phyloP scores from a whole-genome alignment of 1,140 invertebrate genomes.

The Zaprionus lachaisei region DNA sequence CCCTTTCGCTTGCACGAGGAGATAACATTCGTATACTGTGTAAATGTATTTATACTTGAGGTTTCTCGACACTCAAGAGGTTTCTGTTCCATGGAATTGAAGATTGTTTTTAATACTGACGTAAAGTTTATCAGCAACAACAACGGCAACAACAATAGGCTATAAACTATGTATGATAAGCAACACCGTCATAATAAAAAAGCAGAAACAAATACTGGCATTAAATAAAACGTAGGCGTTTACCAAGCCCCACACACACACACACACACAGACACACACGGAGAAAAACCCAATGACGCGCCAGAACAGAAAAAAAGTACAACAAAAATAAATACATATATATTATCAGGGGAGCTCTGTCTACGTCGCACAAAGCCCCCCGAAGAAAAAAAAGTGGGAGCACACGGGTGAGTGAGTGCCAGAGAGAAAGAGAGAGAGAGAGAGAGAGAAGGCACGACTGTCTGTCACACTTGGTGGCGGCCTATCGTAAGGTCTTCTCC shows the following conservation, averaged over 20 bases:
- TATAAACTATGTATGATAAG: constrained; percentile 80
- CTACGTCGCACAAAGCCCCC: constrained; percentile 2
- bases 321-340: constrained; percentile 16
- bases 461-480: constrained; percentile 39
- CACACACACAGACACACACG: constrained; percentile 15
- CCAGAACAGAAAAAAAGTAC: constrained; percentile 30
- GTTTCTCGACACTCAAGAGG: constrained; percentile 42
- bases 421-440: constrained; percentile 18
- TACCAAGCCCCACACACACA: constrained; percentile 46
- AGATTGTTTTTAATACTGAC: constrained; percentile 40
- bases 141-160: constrained; percentile 38
- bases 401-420: constrained; percentile 22
- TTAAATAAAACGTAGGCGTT: constrained; percentile 82
- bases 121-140: constrained; percentile 52
- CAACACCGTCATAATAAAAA: constrained; percentile 58
- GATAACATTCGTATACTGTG: constrained; percentile 23
- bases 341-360: constrained; percentile 62
- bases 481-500: constrained; percentile 55
- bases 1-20: background rate
- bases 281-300: constrained; percentile 60
- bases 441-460: constrained; percentile 31
- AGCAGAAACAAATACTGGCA: constrained; percentile 44
- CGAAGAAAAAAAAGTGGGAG: constrained; percentile 14
- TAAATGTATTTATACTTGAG: constrained; percentile 36
- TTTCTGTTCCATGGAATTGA: constrained; percentile 38